phyloP scores from a whole-genome alignment of 2,797 vertebrate genomes.

The Sardinella longiceps region DNA sequence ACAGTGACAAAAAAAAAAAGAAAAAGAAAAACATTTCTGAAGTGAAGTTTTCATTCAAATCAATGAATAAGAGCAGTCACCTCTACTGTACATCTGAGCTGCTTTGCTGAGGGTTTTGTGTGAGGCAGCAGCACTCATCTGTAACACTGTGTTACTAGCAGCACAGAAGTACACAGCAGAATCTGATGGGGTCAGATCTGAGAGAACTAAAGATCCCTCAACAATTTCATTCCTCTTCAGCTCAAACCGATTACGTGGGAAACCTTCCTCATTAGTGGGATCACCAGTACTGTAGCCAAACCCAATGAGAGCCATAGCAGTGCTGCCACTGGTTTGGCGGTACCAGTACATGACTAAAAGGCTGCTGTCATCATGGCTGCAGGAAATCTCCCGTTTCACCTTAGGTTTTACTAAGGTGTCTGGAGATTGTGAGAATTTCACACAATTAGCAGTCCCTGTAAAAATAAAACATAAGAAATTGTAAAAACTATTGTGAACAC shows the following conservation, averaged over 20 bases:
- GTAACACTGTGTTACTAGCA: neutral
- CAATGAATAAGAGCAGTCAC: neutral
- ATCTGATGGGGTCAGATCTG: conserved; percentile 18
- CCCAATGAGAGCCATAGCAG: conserved; percentile 15
- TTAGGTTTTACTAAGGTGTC: neutral
- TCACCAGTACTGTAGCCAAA: neutral
- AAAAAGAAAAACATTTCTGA: no score
- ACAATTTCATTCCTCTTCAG: neutral
- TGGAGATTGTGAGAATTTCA: conserved; percentile 10
- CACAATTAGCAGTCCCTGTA: neutral
- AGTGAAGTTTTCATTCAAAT: neutral
- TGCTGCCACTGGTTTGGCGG: conserved; percentile 23
- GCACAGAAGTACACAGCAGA: conserved; percentile 21
- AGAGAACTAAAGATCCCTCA: conserved; percentile 35
- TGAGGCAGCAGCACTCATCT: neutral
- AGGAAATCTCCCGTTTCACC: neutral
- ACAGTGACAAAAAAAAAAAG: no score
- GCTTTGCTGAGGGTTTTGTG: neutral
- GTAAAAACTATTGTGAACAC: neutral
- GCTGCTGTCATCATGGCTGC: conserved; percentile 20
- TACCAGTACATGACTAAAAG: conserved; percentile 42
- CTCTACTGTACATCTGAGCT: neutral
- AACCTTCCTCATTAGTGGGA: neutral
- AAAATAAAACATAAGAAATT: neutral
- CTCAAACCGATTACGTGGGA: neutral